These are phyloP conservation scores for Miltochrista miniata DNA, from an alignment of 2,888 invertebrate genomes.

Conservation along the genomic window DNA sequence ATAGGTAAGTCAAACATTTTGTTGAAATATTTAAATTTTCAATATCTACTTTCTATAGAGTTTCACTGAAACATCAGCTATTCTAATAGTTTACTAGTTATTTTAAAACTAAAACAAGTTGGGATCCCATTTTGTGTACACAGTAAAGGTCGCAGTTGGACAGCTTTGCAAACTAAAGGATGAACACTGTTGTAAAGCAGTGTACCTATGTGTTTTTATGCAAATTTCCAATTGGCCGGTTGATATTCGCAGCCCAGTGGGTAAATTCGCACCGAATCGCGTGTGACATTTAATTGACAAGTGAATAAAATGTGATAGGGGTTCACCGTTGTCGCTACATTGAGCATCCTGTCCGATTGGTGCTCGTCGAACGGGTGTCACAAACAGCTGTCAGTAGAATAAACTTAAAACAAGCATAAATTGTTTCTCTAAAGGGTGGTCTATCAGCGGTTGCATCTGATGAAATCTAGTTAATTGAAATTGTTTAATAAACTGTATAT, in stretches of 20 bases:
- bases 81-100: conserved; percentile 41
- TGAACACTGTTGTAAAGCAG: conserved; percentile 35
- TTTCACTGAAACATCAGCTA: conserved; percentile 28
- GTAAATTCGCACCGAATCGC: conserved; percentile 74
- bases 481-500: conserved; percentile 64
- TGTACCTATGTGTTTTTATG: conserved; percentile 67
- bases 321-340: conserved; percentile 57
- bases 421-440: conserved; percentile 54
- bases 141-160: conserved; percentile 17
- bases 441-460: conserved; percentile 45
- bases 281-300: conserved; percentile 78
- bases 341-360: conserved; percentile 48
- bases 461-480: conserved; percentile 70
- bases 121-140: conserved; percentile 36
- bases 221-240: conserved; percentile 73
- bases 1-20: conserved; percentile 8
- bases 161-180: conserved; percentile 29
- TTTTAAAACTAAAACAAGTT: conserved; percentile 42
- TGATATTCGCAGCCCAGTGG: conserved; percentile 71
- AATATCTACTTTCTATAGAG: no score
- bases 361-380: conserved; percentile 33
- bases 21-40: conserved; percentile 26
- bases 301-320: conserved; percentile 69
- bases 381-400: conserved; percentile 47
- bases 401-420: conserved; percentile 60